Evolutionary conservation across 2,888 invertebrate species (phyloP).

Genomic region (Napeogenes sylphis): DNA sequence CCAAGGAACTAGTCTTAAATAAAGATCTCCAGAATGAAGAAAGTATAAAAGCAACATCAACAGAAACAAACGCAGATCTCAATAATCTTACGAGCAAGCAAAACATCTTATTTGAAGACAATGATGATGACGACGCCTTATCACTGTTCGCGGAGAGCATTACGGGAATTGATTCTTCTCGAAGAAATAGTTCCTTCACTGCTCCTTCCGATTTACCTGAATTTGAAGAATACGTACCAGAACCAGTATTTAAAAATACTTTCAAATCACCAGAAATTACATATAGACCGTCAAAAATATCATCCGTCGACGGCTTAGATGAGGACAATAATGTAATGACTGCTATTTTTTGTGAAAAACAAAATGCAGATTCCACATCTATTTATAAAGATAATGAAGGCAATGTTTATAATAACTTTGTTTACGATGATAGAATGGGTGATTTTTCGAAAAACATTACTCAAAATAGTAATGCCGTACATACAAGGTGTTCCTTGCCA

Average conservation of each 20-base stretch:
- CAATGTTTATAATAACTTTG: conserved; percentile 1
- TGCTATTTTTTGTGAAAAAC: conserved; percentile 47
- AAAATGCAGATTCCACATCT: conserved; percentile 58
- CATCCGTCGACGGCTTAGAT: conserved; percentile 6
- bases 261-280: conserved; percentile 27
- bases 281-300: conserved; percentile 48
- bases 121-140: conserved; percentile 60
- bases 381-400: conserved; percentile 38
- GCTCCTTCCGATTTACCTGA: conserved; percentile 13
- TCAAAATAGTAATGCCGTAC: neutral
- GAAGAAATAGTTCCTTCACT: conserved; percentile 33
- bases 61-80: neutral
- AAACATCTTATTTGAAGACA: conserved; percentile 16
- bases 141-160: conserved; percentile 66
- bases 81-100: neutral
- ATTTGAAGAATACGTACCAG: conserved; percentile 50
- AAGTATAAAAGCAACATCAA: neutral
- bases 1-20: no score
- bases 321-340: conserved; percentile 21
- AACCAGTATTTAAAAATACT: conserved; percentile 30
- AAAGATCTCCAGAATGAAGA: no score
- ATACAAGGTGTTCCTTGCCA: conserved; percentile 6
- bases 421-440: conserved; percentile 20
- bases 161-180: conserved; percentile 52
- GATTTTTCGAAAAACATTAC: neutral